Conservation (phyloP, 1,140 invertebrate species). For the Orchesella cincta region DNA sequence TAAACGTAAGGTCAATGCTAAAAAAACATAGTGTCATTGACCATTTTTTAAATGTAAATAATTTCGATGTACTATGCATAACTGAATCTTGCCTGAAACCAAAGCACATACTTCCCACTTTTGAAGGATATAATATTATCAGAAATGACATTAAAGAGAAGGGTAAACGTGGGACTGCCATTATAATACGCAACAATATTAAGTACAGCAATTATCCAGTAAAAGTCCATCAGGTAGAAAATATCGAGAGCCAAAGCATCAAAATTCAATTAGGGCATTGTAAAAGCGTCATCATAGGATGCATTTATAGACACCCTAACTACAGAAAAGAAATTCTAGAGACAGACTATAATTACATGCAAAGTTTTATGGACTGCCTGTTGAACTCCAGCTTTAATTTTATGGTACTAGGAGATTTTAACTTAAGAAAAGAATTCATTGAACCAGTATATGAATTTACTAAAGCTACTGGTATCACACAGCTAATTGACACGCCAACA, state of each 20-base stretch:
- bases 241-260: background rate
- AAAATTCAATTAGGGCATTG: background rate
- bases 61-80: background rate
- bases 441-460: background rate
- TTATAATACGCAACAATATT: background rate
- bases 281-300: background rate
- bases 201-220: background rate
- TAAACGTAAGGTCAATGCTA: too few relatives aligned
- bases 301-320: background rate
- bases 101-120: background rate
- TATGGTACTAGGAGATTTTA: background rate
- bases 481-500: background rate
- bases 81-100: background rate
- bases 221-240: background rate
- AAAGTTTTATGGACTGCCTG: background rate
- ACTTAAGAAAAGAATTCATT: background rate
- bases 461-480: background rate
- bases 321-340: background rate
- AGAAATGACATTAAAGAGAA: background rate
- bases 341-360: background rate
- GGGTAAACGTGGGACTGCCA: background rate
- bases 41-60: too few relatives aligned
- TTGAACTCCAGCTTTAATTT: background rate
- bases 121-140: background rate
- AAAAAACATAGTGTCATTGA: too few relatives aligned